Base-by-base conservation (phyloP, 2,888 invertebrate genomes). In the Plusia festucae region DNA sequence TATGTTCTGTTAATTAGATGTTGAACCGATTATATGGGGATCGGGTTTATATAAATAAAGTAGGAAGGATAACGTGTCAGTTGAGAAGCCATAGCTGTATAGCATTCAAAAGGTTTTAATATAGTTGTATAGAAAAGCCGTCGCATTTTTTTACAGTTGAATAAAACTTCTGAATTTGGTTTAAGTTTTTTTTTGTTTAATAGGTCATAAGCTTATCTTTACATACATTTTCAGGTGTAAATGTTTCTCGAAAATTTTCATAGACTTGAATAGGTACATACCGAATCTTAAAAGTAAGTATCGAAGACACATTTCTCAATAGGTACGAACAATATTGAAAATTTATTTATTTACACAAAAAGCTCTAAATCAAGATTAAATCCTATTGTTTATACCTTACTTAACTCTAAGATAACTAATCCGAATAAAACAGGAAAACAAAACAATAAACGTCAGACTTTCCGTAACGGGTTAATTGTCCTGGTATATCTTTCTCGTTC, bases 1-100 rank as follows among this genome's bases (percentile, higher is more conserved):
- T 82, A 85, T 87, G 81, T 81, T 80, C 83, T 82, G 85, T 87
- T 89, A 89, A 89, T 88, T 85, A 87, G 81, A 83, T 84, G 78
- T 81, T 83, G 63, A 76, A 62, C 53, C 60, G 70, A 68, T 76
- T 71, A 71, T 67, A 75, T 15, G 68, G 60, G 34, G 59, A 73
- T 66, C 66, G 56, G 67, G 51, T 59, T 52, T 27, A 8, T 65
- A 60, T 57, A 62, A 60, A 65, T 73, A 65, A 61, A 34, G n/a
- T 11, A 53, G 54, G 15, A 53, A 46, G 53, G 59, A 52, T 34
- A 32, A 15, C 24, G 49, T 30, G 59, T 51, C 15, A 4, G 32
- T 44, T 52, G 20, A 8, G 9, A 13, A 7, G 30, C 9, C 8
- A 44, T 49, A 8, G 9, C 1, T 20, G 11, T 49, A 9, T 9